These are phyloP conservation scores for Urophycis tenuis DNA, from an alignment of 2,797 vertebrate genomes.

Conservation along the genomic window DNA sequence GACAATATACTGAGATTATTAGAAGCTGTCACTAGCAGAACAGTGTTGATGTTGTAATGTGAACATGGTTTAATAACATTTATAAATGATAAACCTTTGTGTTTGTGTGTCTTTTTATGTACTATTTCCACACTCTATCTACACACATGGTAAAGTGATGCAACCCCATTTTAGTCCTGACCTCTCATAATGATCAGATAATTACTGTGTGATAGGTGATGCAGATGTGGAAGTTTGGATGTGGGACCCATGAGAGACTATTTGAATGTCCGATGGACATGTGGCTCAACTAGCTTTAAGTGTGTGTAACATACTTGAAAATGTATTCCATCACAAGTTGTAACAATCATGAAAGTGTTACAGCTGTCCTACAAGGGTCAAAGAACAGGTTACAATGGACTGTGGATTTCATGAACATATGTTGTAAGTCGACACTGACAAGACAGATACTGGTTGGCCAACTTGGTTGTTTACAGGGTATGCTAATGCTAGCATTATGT, in stretches of 20 bases:
- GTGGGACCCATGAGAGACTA: not conserved
- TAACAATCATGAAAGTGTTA: not conserved
- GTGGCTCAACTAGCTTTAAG: not conserved
- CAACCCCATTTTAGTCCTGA: not conserved
- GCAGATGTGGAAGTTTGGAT: not conserved
- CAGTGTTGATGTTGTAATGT: constrained; percentile 91
- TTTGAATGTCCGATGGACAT: not conserved
- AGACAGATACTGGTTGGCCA: not conserved
- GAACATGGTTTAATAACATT: constrained; percentile 88
- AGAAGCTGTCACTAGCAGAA: constrained; percentile 87
- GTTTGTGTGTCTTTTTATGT: constrained; percentile 51
- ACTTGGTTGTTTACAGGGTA: not conserved
- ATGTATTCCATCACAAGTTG: not conserved
- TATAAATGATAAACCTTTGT: constrained; percentile 72
- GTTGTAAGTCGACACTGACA: not conserved
- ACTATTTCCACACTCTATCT: not conserved
- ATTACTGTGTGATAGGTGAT: not conserved
- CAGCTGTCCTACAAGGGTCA: not conserved
- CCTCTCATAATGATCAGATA: not conserved
- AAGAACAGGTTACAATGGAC: not conserved
- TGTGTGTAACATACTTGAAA: not conserved
- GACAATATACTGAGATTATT: constrained; percentile 85
- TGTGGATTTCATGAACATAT: not conserved
- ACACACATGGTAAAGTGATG: not conserved
- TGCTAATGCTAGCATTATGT: no score